Evolutionary conservation across 2,113 vertebrate species (phyloP), one percentile per base, ranked within the genome.

Genomic region (Pyxicephalus adspersus): DNA sequence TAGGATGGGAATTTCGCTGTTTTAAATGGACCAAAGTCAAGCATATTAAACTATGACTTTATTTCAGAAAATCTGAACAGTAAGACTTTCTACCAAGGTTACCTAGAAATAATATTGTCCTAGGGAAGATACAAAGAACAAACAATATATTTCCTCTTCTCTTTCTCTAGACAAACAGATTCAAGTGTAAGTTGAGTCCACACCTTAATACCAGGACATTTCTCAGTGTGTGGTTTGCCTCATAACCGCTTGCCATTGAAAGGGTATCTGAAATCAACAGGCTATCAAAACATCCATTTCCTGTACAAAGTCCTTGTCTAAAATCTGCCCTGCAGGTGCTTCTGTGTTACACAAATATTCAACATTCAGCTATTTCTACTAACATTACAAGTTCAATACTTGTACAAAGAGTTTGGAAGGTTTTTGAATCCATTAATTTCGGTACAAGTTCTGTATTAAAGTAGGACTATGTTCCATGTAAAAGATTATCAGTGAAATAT

Each of bases 181-280:
- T 77, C 57, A 63, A 45, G 22, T 22, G 58, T 23, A 70, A 61
- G 83, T 81, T 64, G 81, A 0, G 67, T 31, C 84, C 5, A 83
- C 54, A 86, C 20, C 83, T 81, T n/a, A 82, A 38, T 75, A 82
- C 64, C 85, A 84, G 84, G 83, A 80, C 83, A 87, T 64, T 51
- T 77, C 86, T 84, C 83, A 73, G 17, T 80, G 0, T 28, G 78
- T 57, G 78, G 84, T 86, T 86, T 81, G 20, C 74, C 86, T 86
- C 81, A 67, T 82, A 71, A 66, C 66, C 15, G 60, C 50, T 81
- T 86, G 81, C 88, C 86, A 55, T 76, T 31, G 26, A 72, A 2
- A 26, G 31, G 63, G 9, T 50, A 80, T 80, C 66, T 73, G 83
- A 17, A 82, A 83, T 85, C 77, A 68, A 77, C 82, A 64, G 75